Evolutionary conservation across 1,140 invertebrate genomes (phyloP), one percentile per base, ranked within the genome.

Genomic region (Amyelois transitella): DNA sequence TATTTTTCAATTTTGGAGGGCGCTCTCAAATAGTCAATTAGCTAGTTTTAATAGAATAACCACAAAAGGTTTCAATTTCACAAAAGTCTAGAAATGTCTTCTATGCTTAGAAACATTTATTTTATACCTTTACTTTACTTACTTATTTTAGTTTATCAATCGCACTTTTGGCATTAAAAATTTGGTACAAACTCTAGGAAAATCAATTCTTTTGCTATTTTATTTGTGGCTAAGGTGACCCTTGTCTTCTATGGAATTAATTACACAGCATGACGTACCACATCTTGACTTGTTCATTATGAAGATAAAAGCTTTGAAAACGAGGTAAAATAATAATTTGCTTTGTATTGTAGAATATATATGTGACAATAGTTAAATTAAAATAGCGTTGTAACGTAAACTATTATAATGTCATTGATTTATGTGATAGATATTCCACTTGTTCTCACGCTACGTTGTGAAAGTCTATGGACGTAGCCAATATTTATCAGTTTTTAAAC

Each of bases 281-380:
- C n/a, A n/a, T n/a, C n/a, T n/a, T n/a, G n/a, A n/a, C n/a, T n/a
- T 48, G 45, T 48, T 14, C 44, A 47, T 20, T 48, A 20, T 48
- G 8, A 7, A 20, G 10, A 48, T 21, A 12, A 21, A n/a, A n/a
- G n/a, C n/a, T n/a, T n/a, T n/a, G n/a, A n/a, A n/a, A 48, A 48
- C 21, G 20, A 1, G 10, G 7, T 48, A 38, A 38, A 38, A 14
- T 38, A 48, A 48, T 48, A 48, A 20, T 48, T 20, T 12, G 19
- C n/a, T 48, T 48, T 48, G 45, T 22, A 5, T 5, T 21, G 18
- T 18, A 21, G 19, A 48, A 20, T 8, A 38, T 38, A 2, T 6
- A 38, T 19, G n/a, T 19, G 45, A 48, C 20, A 48, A 20, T 48
- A 2, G 20, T 20, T 45, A 20, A 48, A 21, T 48, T 48, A 48